Base-by-base conservation (phyloP, 2,888 invertebrate genomes). In the Nomada hirtipes region DNA sequence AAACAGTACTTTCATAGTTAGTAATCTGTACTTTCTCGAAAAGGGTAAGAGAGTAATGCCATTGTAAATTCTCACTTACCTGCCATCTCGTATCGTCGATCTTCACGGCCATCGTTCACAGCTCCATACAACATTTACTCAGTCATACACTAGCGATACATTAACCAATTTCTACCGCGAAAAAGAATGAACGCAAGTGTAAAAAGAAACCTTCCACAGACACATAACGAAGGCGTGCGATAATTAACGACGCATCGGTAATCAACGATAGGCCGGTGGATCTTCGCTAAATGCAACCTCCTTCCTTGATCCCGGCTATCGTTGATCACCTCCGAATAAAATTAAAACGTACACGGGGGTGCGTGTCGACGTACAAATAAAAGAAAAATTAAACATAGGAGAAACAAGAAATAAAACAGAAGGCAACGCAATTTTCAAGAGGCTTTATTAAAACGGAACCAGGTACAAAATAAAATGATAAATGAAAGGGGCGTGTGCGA, bases 61-160 rank as follows among this genome's bases (percentile, higher is more conserved):
- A 79, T 29, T 23, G 36, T 60, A 47, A 74, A 55, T 68, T 11
- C 42, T 69, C 26, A 86, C 85, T 84, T 86, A 86, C 85, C 85
- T 86, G 84, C 67, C 73, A 57, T 53, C 67, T 57, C 44, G 57
- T 36, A 44, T 53, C 52, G 47, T 23, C 69, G 59, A 57, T 83
- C 83, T 85, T 85, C 84, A 63, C 79, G 26, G 64, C 60, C 53
- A 55, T 71, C 52, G 65, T 67, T 53, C 67, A 65, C 79, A 36
- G 42, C 20, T 36, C 57, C 52, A 57, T 47, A 29, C 60, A 52
- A 79, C 64, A 70, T 60, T 67, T 65, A 77, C 77, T 29, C 65
- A 50, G 42, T 7, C 61, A 61, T 50, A 20, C 47, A 59, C 79
- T 79, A 65, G 47, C 78, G 78, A 23, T 36, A 20, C 71, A 50